Conservation (phyloP, 2,113 vertebrate genomes). For the Physeter macrocephalus region DNA sequence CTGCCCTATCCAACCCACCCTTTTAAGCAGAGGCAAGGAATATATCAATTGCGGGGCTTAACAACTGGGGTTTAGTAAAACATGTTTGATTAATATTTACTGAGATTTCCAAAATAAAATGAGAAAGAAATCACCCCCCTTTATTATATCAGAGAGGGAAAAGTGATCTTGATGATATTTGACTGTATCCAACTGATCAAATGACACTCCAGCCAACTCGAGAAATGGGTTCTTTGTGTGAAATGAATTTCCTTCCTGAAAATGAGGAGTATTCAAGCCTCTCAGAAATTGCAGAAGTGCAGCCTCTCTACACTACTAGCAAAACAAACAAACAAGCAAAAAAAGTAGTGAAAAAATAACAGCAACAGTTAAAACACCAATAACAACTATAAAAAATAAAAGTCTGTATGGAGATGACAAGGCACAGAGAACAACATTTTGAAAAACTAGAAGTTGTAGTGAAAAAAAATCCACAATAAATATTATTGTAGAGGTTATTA, state of each 20-base stretch:
- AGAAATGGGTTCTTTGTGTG: neutral
- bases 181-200: conserved; percentile 56
- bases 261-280: neutral
- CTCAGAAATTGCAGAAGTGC: neutral
- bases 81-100: conserved; percentile 73
- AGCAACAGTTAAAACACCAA: neutral
- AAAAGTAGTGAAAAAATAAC: neutral
- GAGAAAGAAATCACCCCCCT: conserved; percentile 42
- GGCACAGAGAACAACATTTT: neutral
- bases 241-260: neutral
- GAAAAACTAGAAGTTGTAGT: neutral
- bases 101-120: conserved; percentile 74
- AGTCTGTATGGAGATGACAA: neutral
- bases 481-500: neutral
- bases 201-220: neutral
- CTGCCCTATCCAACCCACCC: neutral
- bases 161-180: conserved; percentile 54
- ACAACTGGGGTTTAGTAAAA: conserved; percentile 60
- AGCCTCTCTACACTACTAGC: neutral
- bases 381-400: neutral
- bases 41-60: conserved; percentile 57
- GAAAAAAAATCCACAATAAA: neutral
- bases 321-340: neutral
- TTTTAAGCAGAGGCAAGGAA: conserved; percentile 36
- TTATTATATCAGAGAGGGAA: conserved; percentile 48